Conservation (phyloP, 2,888 invertebrate genomes). For the Polydrusus tereticollis region DNA sequence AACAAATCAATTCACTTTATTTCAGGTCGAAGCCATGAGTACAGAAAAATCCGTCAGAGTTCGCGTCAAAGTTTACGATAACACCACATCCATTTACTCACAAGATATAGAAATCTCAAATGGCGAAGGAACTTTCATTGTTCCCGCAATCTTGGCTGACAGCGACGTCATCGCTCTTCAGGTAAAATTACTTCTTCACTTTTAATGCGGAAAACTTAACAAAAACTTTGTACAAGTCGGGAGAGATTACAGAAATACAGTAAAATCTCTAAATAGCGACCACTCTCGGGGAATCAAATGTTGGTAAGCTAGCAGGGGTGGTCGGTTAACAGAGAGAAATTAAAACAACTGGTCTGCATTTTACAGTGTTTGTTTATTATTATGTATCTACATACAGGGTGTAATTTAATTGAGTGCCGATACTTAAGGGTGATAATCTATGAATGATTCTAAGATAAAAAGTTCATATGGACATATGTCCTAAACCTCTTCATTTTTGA, state of each 20-base stretch:
- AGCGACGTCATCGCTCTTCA: constrained; percentile 76
- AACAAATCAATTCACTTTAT: constrained; percentile 33
- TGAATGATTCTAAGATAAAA: no score
- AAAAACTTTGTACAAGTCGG: background rate
- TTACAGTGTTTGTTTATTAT: no score
- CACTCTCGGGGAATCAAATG: no score
- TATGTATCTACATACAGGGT: no score
- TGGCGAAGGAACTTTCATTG: constrained; percentile 76
- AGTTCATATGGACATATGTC: no score
- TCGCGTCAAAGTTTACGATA: constrained; percentile 77
- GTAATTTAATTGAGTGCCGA: no score
- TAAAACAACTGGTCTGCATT: no score
- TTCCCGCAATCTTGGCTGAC: constrained; percentile 77
- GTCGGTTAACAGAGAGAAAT: no score
- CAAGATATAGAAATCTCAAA: constrained; percentile 79
- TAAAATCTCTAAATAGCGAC: no score
- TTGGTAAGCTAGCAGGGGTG: no score
- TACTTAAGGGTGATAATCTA: no score
- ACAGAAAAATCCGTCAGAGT: constrained; percentile 77
- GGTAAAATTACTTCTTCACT: constrained; percentile 67
- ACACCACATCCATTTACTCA: constrained; percentile 77
- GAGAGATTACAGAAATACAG: background rate
- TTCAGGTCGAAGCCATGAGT: constrained; percentile 77
- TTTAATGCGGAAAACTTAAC: background rate
- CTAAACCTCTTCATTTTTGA: no score